phyloP scores from a whole-genome alignment of 2,888 invertebrate genomes.

The Oligia fasciuncula region DNA sequence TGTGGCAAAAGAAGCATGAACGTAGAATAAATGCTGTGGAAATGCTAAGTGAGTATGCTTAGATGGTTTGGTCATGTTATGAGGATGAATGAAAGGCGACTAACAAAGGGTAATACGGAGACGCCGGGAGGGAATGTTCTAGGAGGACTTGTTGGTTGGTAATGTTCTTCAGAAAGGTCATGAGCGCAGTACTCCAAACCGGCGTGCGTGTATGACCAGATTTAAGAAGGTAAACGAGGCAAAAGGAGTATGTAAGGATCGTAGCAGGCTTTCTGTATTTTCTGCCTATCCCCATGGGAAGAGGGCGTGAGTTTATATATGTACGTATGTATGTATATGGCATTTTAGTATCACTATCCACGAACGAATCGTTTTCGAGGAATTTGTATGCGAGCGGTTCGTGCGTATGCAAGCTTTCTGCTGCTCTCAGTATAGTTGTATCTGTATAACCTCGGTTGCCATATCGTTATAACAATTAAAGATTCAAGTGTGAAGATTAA shows the following conservation, averaged over 20 bases:
- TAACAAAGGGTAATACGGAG: no score
- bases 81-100: background rate
- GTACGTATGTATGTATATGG: background rate
- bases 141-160: no score
- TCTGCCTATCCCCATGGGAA: background rate
- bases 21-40: background rate
- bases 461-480: constrained; percentile 6
- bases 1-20: background rate
- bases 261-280: background rate
- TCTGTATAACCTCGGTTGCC: background rate
- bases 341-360: constrained; percentile 20
- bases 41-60: background rate
- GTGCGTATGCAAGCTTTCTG: background rate
- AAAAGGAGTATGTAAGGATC: background rate
- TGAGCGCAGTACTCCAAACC: no score
- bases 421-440: constrained; percentile 20
- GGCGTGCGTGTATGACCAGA: no score
- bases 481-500: constrained; percentile 12
- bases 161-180: no score
- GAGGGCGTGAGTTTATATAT: background rate
- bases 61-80: background rate
- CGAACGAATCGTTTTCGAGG: background rate
- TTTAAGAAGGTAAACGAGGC: background rate
- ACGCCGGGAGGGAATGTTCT: no score
- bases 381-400: constrained; percentile 16